Conservation (phyloP, 1,140 invertebrate genomes). For the Bombus consobrinus region DNA sequence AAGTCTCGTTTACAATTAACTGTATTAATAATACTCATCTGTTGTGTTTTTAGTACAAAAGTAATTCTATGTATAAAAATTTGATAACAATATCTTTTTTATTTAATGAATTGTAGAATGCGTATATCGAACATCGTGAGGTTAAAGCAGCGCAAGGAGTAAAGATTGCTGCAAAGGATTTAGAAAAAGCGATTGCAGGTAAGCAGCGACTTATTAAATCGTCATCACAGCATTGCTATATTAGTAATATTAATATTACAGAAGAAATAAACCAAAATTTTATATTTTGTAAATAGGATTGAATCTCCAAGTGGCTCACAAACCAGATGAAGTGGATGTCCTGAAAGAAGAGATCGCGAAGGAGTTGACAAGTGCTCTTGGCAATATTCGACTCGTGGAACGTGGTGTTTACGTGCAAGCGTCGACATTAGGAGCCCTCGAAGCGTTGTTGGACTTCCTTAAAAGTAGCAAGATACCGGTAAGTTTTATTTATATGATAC, state of each 20-base stretch:
- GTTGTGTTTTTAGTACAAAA: not conserved
- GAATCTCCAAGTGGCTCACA: conserved; percentile 94
- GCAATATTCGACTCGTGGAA: conserved; percentile 95
- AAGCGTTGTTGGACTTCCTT: conserved; percentile 98
- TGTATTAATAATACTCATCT: not conserved
- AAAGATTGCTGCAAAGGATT: conserved; percentile 98
- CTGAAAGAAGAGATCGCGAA: conserved; percentile 90
- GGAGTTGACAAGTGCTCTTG: conserved; percentile 94
- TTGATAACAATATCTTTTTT: conserved; percentile 3
- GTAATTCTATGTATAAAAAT: not conserved
- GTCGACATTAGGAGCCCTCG: conserved; percentile 98
- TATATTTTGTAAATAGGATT: conserved; percentile 83
- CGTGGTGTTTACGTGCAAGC: conserved; percentile 99
- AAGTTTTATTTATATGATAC: conserved; percentile 78
- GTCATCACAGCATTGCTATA: not conserved
- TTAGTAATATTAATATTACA: not conserved
- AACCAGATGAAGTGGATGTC: conserved; percentile 95
- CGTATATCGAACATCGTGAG: conserved; percentile 98
- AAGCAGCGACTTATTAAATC: conserved; percentile 73
- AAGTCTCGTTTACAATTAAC: not conserved
- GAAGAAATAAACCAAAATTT: not conserved
- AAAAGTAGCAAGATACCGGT: conserved; percentile 97
- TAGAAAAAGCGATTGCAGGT: conserved; percentile 98
- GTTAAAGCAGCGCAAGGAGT: conserved; percentile 98
- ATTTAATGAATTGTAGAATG: conserved; percentile 87